Conservation (phyloP, 2,888 invertebrate species). For the Adelognathus sp. region DNA sequence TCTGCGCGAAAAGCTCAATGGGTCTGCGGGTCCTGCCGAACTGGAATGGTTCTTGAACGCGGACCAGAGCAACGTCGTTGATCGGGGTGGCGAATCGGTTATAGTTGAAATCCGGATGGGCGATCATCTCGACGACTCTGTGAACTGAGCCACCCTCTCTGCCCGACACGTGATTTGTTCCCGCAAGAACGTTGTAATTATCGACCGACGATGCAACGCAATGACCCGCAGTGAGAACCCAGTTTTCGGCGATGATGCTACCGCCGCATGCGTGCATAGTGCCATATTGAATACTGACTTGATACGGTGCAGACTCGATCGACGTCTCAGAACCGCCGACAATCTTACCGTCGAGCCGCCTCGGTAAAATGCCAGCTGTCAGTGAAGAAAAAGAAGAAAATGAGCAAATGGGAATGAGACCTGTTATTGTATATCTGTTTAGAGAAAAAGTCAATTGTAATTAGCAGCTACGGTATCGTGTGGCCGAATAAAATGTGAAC, state of each 20-base stretch:
- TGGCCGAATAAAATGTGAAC: too few relatives aligned
- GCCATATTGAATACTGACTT: slow-evolving; percentile 67
- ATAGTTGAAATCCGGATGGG: slow-evolving; percentile 15
- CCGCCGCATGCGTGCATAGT: slow-evolving; percentile 84
- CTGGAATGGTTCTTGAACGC: slow-evolving; percentile 80
- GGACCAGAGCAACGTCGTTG: slow-evolving; percentile 83
- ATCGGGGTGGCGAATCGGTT: background rate
- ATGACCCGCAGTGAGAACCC: slow-evolving; percentile 84
- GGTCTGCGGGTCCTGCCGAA: slow-evolving; percentile 81
- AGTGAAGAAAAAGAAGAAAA: too few relatives aligned
- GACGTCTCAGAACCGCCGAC: slow-evolving; percentile 73
- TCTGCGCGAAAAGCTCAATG: slow-evolving; percentile 79
- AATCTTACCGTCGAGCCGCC: background rate
- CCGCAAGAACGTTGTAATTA: slow-evolving; percentile 82
- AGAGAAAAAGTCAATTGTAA: too few relatives aligned
- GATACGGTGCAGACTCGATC: slow-evolving; percentile 82
- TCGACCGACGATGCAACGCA: slow-evolving; percentile 78
- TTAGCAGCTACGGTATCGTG: too few relatives aligned
- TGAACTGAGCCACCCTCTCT: slow-evolving; percentile 50
- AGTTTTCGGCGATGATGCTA: slow-evolving; percentile 81
- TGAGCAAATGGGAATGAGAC: too few relatives aligned
- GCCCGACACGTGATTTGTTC: slow-evolving; percentile 73
- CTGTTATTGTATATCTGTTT: too few relatives aligned
- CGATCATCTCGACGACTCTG: slow-evolving; percentile 35
- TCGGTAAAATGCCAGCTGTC: slow-evolving; percentile 3